Conservation (phyloP, 92 coral and sea anemone genomes). For the Umimayanthus kanabou region DNA sequence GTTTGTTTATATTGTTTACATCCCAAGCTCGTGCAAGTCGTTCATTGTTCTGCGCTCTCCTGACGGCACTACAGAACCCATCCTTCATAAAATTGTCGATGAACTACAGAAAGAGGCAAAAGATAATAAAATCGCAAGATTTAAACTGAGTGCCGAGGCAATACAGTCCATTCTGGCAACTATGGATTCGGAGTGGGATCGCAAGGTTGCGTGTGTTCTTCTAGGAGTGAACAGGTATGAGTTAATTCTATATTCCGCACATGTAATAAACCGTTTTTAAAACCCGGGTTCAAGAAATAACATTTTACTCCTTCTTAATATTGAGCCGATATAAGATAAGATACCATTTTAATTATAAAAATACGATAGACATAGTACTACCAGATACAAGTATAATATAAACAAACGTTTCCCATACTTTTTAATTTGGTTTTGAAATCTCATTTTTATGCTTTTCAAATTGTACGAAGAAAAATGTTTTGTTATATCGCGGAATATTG, state of each 20-base stretch:
- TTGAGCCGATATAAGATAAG: no score
- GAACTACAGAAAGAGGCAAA: not conserved
- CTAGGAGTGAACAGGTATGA: not conserved
- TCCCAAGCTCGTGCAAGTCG: not conserved
- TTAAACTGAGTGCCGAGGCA: not conserved
- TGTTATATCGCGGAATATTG: no score
- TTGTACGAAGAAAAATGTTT: no score
- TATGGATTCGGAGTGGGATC: slow-evolving; percentile 41
- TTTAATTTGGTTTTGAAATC: no score
- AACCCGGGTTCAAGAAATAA: no score
- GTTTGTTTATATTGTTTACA: not conserved
- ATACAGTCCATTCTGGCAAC: not conserved
- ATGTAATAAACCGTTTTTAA: not conserved
- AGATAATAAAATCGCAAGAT: not conserved
- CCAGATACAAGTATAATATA: no score
- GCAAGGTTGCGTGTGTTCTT: slow-evolving; percentile 17
- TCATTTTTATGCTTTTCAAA: no score
- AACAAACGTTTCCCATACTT: no score
- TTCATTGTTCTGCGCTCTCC: not conserved
- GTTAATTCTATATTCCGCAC: not conserved
- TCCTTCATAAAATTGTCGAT: not conserved
- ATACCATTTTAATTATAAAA: no score
- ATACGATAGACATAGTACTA: no score
- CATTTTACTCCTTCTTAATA: no score
- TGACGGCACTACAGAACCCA: not conserved